phyloP scores from a whole-genome alignment of 2,797 vertebrate genomes.

The Rhinogobio ventralis region DNA sequence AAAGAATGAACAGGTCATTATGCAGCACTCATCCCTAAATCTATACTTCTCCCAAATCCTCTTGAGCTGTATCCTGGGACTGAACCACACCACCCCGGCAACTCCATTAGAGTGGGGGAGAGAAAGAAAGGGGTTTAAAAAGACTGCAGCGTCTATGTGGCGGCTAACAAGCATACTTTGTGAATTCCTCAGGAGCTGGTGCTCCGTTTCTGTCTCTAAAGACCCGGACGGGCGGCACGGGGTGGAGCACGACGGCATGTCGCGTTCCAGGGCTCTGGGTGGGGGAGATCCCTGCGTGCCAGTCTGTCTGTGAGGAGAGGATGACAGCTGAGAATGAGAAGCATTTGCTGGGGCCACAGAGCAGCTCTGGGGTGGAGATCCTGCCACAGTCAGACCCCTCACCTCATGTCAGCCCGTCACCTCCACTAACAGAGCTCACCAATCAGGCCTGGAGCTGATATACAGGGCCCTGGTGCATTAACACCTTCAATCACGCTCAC shows the following conservation, averaged over 20 bases:
- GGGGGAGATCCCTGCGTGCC: conserved; percentile 14
- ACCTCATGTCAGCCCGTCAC: conserved; percentile 32
- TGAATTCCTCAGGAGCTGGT: conserved; percentile 19
- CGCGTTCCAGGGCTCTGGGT: not conserved
- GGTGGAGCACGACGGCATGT: not conserved
- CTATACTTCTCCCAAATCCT: not conserved
- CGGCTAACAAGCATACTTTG: conserved; percentile 20
- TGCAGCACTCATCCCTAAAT: conserved; percentile 20
- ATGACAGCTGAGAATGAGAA: conserved; percentile 56
- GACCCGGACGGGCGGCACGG: not conserved
- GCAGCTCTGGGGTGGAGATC: conserved; percentile 44
- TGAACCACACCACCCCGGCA: not conserved
- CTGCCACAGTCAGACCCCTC: conserved; percentile 37
- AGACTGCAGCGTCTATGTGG: conserved; percentile 25
- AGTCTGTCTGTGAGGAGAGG: conserved; percentile 38
- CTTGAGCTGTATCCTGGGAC: conserved; percentile 6
- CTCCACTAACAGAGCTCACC: conserved; percentile 37
- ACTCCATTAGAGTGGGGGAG: not conserved
- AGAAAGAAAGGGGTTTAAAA: conserved; percentile 28
- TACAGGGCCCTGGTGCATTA: conserved; percentile 31
- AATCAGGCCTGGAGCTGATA: conserved; percentile 25
- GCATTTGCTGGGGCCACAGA: conserved; percentile 45
- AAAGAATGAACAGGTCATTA: conserved; percentile 32
- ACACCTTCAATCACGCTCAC: conserved; percentile 25
- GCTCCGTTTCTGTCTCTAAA: not conserved